A percentile compares a stretch with the other conserved stretches of the same genome.
These are phyloP conservation scores for Ostrea denselamellosa DNA, from an alignment of 1,140 invertebrate species.

Conservation along the genomic window DNA sequence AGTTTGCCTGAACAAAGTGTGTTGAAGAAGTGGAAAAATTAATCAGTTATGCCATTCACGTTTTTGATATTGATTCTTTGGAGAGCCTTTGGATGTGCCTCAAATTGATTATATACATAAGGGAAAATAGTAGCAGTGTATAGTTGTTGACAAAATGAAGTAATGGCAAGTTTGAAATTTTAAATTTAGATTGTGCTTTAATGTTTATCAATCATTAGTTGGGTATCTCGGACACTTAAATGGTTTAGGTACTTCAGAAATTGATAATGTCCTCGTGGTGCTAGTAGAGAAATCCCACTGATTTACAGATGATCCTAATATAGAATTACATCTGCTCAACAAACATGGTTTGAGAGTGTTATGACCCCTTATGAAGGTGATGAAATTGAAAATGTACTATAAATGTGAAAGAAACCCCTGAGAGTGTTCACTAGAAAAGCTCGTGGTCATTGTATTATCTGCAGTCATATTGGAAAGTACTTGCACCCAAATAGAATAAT, in stretches of 20 bases:
- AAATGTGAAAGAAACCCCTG: not conserved
- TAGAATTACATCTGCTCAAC: not conserved
- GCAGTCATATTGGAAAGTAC: not conserved
- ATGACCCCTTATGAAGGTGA: slow-evolving; percentile 20
- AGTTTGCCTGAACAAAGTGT: no score
- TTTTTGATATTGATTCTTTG: slow-evolving; percentile 24
- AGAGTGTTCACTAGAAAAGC: not conserved
- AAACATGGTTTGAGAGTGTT: slow-evolving; percentile 3
- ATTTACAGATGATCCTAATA: slow-evolving; percentile 15
- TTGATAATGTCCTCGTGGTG: not conserved
- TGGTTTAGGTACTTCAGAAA: not conserved
- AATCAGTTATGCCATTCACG: slow-evolving; percentile 32
- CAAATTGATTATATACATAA: slow-evolving; percentile 7
- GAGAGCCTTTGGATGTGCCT: not conserved
- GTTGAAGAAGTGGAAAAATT: slow-evolving; percentile 11
- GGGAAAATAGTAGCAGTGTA: not conserved
- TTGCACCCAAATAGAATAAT: not conserved
- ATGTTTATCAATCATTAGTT: not conserved
- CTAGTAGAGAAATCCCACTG: not conserved
- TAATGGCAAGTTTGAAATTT: not conserved
- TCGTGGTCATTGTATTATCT: not conserved
- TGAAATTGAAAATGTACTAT: slow-evolving; percentile 14
- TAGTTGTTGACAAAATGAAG: not conserved
- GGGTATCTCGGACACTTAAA: not conserved
- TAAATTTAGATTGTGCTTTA: not conserved